A percentile compares a stretch with the other conserved stretches of the same genome.
phyloP scores from a whole-genome alignment of 2,888 invertebrate species.

The Rotaria sp. region DNA sequence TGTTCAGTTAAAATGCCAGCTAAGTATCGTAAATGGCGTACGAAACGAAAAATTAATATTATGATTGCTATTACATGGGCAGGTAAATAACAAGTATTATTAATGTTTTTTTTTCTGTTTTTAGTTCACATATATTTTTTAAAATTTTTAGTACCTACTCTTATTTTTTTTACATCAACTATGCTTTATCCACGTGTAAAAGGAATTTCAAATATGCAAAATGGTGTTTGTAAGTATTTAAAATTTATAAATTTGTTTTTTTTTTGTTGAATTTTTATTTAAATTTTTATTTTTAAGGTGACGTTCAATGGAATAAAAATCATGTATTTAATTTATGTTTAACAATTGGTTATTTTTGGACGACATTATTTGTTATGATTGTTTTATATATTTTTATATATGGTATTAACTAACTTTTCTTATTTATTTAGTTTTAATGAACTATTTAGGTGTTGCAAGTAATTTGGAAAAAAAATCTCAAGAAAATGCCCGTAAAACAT shows the following conservation, averaged over 20 bases:
- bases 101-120: constrained; percentile 72
- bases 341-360: constrained; percentile 95
- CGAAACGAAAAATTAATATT: constrained; percentile 71
- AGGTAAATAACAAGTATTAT: constrained; percentile 47
- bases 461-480: constrained; percentile 94
- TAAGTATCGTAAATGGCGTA: constrained; percentile 89
- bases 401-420: constrained; percentile 71
- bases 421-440: constrained; percentile 86
- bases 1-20: constrained; percentile 98
- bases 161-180: constrained; percentile 61
- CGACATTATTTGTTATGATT: constrained; percentile 85
- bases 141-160: constrained; percentile 96
- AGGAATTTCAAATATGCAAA: neutral
- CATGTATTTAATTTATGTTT: constrained; percentile 78
- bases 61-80: constrained; percentile 39
- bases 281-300: neutral
- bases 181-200: constrained; percentile 26
- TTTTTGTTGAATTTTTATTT: neutral
- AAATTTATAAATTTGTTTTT: neutral
- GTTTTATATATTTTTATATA: constrained; percentile 93
- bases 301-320: constrained; percentile 39
- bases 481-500: constrained; percentile 77
- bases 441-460: constrained; percentile 88
- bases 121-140: constrained; percentile 72
- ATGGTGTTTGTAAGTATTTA: constrained; percentile 1